Base-by-base conservation (phyloP, 2,888 invertebrate genomes). In the Microchrysa polita region DNA sequence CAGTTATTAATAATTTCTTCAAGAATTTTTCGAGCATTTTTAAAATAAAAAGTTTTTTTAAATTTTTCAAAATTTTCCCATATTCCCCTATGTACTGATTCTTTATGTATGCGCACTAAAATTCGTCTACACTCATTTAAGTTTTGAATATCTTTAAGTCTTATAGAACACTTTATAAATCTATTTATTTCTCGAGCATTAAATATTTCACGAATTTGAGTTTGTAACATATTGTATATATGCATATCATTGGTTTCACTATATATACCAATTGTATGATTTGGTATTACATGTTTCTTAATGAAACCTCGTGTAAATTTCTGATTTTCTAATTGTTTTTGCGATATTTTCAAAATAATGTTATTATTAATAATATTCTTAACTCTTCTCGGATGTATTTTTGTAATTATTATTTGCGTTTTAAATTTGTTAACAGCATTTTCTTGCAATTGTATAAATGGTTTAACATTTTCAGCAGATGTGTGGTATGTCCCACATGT, bases 351-450 rank as follows among this genome's bases (percentile, higher is more conserved):
- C 2, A 60, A 14, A 27, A 60, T 60, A 34, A 34, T 7, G 14
- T 60, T 60, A 9, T n/a, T 5, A 14, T 60, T 60, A 5, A 23
- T 16, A 34, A 34, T n/a, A 60, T 20, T n/a, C 22, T 20, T 22
- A 5, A 23, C 22, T 7, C 22, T 57, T 7, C 22, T 60, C 16
- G 23, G 23, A 2, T 60, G 27, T n/a, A 9, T 60, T 27, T 27
- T 60, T n/a, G 60, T 27, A n/a, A 60, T 60, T 7, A 60, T 60
- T 20, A 60, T 60, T 60, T 60, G 60, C 5, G 57, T 27, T 22
- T 60, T 60, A 22, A 27, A 60, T 20, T 20, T 60, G n/a, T 60
- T 27, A 10, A 60, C 60, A 9, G 60, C 27, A 27, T n/a, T n/a
- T 10, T 60, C 12, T 16, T 16, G 12, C 23, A 22, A 9, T 14